These are phyloP conservation scores for Siniperca chuatsi DNA, from an alignment of 2,113 vertebrate genomes.

Conservation along the genomic window DNA sequence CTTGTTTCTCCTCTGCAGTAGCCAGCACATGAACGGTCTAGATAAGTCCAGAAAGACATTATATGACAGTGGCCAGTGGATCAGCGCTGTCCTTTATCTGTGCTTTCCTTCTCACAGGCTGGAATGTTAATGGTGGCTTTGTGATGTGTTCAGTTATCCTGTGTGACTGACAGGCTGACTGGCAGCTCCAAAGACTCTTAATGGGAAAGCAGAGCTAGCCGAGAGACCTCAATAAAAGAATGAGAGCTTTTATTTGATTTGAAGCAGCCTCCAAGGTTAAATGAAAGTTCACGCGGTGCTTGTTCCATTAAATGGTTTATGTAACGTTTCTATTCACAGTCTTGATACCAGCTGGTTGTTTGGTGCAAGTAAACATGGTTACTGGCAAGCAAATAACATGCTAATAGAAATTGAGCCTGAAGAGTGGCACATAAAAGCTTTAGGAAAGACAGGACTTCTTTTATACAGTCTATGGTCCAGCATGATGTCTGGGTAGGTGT, in stretches of 20 bases:
- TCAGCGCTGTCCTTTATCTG: constrained; percentile 65
- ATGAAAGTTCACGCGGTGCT: constrained; percentile 19
- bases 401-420: constrained; percentile 1
- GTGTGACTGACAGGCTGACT: constrained; percentile 69
- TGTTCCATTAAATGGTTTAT: constrained; percentile 34
- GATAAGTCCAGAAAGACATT: constrained; percentile 44
- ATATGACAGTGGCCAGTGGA: constrained; percentile 41
- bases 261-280: constrained; percentile 27
- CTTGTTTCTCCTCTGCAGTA: neutral
- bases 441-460: neutral
- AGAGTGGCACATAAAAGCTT: neutral
- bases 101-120: constrained; percentile 48
- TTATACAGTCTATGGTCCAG: too few species aligned
- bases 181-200: constrained; percentile 58
- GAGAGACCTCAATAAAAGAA: constrained; percentile 33
- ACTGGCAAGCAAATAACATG: neutral
- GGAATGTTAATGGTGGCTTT: constrained; percentile 81
- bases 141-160: constrained; percentile 60
- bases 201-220: constrained; percentile 2
- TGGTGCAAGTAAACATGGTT: constrained; percentile 12
- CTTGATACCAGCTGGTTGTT: neutral
- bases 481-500: too few species aligned
- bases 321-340: constrained; percentile 24
- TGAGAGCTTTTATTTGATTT: constrained; percentile 52
- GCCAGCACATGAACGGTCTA: constrained; percentile 29